Evolutionary conservation across 2,797 vertebrate species (phyloP).

Genomic region (Cynopterus sphinx): DNA sequence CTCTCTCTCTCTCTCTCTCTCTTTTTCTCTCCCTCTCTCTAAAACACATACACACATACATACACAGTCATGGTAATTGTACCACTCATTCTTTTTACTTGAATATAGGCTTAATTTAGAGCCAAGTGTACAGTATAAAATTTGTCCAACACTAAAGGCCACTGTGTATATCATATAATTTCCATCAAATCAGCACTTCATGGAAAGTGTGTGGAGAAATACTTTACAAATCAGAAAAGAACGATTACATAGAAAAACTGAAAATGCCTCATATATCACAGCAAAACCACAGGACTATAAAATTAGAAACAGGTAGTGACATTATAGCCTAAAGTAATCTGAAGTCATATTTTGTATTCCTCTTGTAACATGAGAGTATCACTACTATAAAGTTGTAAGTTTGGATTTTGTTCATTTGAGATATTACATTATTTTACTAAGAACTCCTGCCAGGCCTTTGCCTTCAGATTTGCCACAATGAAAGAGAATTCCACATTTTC

Average conservation of each 20-base stretch:
- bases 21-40: not conserved
- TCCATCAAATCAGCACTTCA: not conserved
- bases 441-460: not conserved
- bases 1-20: not conserved
- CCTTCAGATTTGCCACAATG: not conserved
- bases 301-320: not conserved
- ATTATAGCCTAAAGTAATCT: not conserved
- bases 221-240: not conserved
- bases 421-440: not conserved
- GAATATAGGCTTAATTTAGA: not conserved
- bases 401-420: not conserved
- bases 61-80: not conserved
- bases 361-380: not conserved
- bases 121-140: not conserved
- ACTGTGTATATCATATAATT: not conserved
- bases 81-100: not conserved
- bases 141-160: not conserved
- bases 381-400: not conserved
- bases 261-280: not conserved
- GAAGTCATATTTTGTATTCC: not conserved
- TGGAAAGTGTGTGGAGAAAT: not conserved
- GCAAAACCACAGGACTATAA: not conserved
- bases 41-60: no score
- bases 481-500: not conserved
- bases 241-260: not conserved